Base-by-base conservation (phyloP, 1,140 invertebrate species). In the Neodiprion virginianus region DNA sequence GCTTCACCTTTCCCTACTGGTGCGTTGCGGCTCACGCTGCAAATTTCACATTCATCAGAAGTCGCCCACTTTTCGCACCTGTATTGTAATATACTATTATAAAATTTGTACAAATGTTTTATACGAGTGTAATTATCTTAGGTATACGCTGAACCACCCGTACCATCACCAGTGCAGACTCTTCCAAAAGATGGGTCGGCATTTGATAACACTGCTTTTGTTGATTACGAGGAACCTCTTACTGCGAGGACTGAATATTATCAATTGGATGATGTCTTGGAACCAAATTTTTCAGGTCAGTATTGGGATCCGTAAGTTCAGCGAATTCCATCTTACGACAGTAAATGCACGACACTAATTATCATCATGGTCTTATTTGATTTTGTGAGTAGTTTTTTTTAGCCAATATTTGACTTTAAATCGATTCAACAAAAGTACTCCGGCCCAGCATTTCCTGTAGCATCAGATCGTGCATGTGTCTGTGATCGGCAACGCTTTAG, bases 201-300 rank as follows among this genome's bases (percentile, higher is more conserved):
- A 72, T 93, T 93, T 79, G 92, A 93, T 80, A 93, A 93, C 78
- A 93, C 93, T 74, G 91, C 92, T 48, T 94, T 94, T 80, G 91
- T 94, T 80, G 94, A 95, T 84, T 94, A 93, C 53, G 93, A 94
- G 81, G 92, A 93, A 78, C 91, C 91, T 73, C 91, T 93, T 10
- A 93, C 93, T 1, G 90, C 93, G 0, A 86, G 94, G 69, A 93
- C 93, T 80, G 93, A 95, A 79, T 93, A 91, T 82, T 94, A 94
- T 81, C 92, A 93, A 76, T 85, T 90, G 53, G 91, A 92, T 70
- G 91, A 93, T 71, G 89, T 90, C 71, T 73, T 85, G 69, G 87
- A 86, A 40, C 81, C 83, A 14, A 83, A 81, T 66, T 50, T 73
- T 77, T 71, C 48, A 12, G 53, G 11, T 10, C 65, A 77, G 71